These are phyloP conservation scores for Triplophysa bombifrons DNA, from an alignment of 2,797 vertebrate species.

Conservation along the genomic window DNA sequence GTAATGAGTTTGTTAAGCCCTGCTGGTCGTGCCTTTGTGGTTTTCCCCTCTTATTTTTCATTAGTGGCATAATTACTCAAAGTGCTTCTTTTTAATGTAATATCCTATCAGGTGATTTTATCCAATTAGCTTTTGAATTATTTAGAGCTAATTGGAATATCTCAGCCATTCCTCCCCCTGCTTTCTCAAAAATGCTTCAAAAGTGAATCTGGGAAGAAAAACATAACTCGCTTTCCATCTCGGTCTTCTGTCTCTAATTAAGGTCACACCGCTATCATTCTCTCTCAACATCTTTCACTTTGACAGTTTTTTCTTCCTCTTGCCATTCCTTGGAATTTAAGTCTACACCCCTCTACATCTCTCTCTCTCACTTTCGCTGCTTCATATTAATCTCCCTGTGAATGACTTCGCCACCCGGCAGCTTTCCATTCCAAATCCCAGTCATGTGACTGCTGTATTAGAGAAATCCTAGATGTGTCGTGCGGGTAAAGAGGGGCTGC, in stretches of 20 bases:
- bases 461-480: constrained; percentile 77
- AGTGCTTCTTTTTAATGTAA: constrained; percentile 75
- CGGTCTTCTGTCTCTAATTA: constrained; percentile 41
- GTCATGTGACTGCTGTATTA: constrained; percentile 77
- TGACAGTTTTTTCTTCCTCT: constrained; percentile 3
- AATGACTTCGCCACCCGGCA: constrained; percentile 70
- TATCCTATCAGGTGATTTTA: constrained; percentile 77
- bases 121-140: constrained; percentile 72
- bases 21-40: constrained; percentile 66
- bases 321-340: constrained; percentile 17
- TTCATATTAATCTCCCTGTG: constrained; percentile 74
- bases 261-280: constrained; percentile 52
- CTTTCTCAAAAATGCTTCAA: constrained; percentile 50
- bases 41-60: constrained; percentile 74
- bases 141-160: constrained; percentile 62
- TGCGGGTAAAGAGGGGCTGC: constrained; percentile 69
- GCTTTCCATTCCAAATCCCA: constrained; percentile 65
- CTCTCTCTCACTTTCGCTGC: constrained; percentile 6
- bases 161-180: constrained; percentile 27
- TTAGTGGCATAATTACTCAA: constrained; percentile 70
- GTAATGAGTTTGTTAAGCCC: constrained; percentile 76
- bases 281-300: constrained; percentile 20
- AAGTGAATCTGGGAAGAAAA: constrained; percentile 48
- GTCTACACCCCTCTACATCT: constrained; percentile 55
- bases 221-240: constrained; percentile 1